These are phyloP conservation scores for Channa striata DNA, from an alignment of 2,797 vertebrate genomes.

Conservation along the genomic window DNA sequence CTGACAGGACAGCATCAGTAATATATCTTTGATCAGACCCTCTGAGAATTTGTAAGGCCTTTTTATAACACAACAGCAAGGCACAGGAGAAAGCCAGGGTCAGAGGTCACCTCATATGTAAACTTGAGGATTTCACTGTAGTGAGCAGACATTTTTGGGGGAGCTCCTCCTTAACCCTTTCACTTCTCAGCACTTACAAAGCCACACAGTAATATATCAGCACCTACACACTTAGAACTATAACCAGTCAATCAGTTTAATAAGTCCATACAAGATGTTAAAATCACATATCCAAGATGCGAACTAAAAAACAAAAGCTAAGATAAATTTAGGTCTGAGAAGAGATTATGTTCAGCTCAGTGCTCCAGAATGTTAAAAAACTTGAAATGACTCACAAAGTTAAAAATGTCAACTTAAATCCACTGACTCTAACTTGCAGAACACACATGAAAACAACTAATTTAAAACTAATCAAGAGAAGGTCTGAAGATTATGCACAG, in stretches of 20 bases:
- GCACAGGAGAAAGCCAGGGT: slow-evolving; percentile 71
- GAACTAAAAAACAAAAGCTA: slow-evolving; percentile 7
- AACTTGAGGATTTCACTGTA: slow-evolving; percentile 62
- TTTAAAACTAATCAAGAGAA: slow-evolving; percentile 6
- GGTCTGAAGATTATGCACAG: slow-evolving; percentile 7
- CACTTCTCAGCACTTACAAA: slow-evolving; percentile 47
- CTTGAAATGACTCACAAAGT: slow-evolving; percentile 16
- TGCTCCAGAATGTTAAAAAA: slow-evolving; percentile 3
- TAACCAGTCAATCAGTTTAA: slow-evolving; percentile 26
- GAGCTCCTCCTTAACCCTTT: slow-evolving; percentile 38
- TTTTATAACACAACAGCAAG: slow-evolving; percentile 74
- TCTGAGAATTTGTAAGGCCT: slow-evolving; percentile 69
- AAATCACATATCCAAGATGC: slow-evolving; percentile 18
- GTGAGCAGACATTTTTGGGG: slow-evolving; percentile 40
- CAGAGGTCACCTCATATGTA: slow-evolving; percentile 65
- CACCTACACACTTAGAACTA: slow-evolving; percentile 37
- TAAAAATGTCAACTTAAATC: slow-evolving; percentile 21
- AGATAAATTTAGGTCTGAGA: slow-evolving; percentile 3
- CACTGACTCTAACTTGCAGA: slow-evolving; percentile 19
- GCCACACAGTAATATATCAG: slow-evolving; percentile 48
- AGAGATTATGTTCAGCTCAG: slow-evolving; percentile 13
- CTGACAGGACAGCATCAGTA: slow-evolving; percentile 68
- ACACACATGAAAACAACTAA: slow-evolving; percentile 12
- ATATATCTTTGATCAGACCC: slow-evolving; percentile 63
- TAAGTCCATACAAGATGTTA: slow-evolving; percentile 17